phyloP scores from a whole-genome alignment of 2,113 vertebrate species.

The Hystrix brachyura region DNA sequence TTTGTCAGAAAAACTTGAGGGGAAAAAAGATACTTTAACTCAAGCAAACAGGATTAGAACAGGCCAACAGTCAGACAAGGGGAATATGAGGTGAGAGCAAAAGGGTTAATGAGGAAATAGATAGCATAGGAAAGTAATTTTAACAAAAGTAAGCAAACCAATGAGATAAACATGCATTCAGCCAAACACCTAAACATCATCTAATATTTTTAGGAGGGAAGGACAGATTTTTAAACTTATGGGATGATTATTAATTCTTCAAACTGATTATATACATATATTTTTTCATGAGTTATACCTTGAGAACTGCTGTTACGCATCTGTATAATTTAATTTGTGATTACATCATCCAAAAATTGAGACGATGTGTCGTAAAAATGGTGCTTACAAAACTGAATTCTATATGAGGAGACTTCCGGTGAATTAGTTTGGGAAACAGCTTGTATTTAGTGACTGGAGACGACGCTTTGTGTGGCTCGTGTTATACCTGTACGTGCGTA shows the following conservation, averaged over 20 bases:
- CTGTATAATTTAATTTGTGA: constrained; percentile 34
- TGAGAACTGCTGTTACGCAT: not conserved
- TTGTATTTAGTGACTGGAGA: not conserved
- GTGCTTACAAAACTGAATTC: not conserved
- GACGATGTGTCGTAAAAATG: not conserved
- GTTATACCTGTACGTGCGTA: not conserved
- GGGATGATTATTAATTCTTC: constrained; percentile 2
- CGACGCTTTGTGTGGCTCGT: not conserved
- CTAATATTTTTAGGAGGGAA: not conserved
- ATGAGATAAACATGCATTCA: not conserved
- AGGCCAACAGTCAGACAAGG: not conserved
- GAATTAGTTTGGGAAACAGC: not conserved
- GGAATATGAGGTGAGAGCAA: not conserved
- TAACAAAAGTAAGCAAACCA: not conserved
- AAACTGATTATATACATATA: not conserved
- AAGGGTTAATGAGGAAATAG: not conserved
- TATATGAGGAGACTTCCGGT: not conserved
- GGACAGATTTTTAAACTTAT: not conserved
- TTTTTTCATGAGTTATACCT: not conserved
- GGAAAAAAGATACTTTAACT: not conserved
- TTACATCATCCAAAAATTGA: not conserved
- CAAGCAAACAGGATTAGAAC: not conserved
- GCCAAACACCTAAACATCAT: not conserved
- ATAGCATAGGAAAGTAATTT: not conserved
- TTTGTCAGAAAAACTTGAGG: not conserved